Conservation (phyloP, 2,113 vertebrate genomes). For the Atlantisia rogersi region DNA sequence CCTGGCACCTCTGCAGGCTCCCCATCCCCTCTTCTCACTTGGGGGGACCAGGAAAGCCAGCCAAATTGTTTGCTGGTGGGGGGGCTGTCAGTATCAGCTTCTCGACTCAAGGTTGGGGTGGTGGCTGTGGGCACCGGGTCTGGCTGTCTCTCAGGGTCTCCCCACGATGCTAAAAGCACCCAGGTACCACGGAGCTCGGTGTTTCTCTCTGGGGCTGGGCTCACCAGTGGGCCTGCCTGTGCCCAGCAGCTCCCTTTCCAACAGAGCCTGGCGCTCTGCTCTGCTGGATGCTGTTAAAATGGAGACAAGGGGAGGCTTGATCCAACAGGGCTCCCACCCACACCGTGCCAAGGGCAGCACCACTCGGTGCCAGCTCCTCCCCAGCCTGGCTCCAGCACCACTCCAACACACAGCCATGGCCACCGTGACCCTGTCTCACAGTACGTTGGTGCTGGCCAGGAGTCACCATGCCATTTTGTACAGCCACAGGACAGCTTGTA, state of each 20-base stretch:
- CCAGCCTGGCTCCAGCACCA: background rate
- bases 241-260: background rate
- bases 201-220: background rate
- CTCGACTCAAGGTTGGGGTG: fast-evolving
- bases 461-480: background rate
- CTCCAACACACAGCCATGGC: background rate
- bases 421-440: background rate
- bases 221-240: background rate
- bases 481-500: background rate
- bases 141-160: background rate
- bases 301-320: background rate
- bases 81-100: background rate
- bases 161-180: background rate
- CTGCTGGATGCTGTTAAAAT: background rate
- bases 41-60: background rate
- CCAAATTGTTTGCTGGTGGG: background rate
- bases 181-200: background rate
- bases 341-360: background rate
- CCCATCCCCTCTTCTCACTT: background rate
- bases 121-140: fast-evolving
- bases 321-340: background rate
- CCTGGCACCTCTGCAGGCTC: background rate
- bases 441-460: background rate
- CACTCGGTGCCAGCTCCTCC: background rate
- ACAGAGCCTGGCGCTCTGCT: background rate